Evolutionary conservation across 2,797 vertebrate genomes (phyloP).

Genomic region (Hephaestus fuliginosus): DNA sequence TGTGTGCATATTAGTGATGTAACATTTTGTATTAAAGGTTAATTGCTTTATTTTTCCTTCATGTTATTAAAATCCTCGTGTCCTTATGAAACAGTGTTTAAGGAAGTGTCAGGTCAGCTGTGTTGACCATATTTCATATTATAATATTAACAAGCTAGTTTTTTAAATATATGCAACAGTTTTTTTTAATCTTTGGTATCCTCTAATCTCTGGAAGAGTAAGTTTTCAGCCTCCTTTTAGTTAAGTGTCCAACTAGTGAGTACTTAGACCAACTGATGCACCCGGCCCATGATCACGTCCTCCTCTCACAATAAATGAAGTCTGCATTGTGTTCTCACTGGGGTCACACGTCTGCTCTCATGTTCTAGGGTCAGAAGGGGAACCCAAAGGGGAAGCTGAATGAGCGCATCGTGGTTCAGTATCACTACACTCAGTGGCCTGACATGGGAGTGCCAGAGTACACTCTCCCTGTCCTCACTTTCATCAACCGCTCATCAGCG

Average conservation of each 20-base stretch:
- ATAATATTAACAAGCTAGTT: not conserved
- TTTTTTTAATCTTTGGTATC: not conserved
- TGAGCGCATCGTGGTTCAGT: constrained; percentile 93
- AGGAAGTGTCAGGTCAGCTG: not conserved
- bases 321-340: not conserved
- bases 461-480: constrained; percentile 96
- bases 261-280: not conserved
- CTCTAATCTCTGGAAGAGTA: not conserved
- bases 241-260: not conserved
- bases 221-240: not conserved
- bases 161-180: not conserved
- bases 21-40: not conserved
- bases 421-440: constrained; percentile 99
- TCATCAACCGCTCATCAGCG: constrained; percentile 95
- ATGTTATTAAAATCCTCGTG: not conserved
- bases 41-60: no score
- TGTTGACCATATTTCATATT: not conserved
- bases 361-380: constrained; percentile 91
- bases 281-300: not conserved
- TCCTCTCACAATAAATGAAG: constrained; percentile 1
- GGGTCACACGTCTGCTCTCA: constrained; percentile 16
- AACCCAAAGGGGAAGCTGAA: constrained; percentile 94
- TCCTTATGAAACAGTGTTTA: not conserved
- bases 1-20: not conserved
- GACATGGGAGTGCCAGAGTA: constrained; percentile 99